phyloP scores from a whole-genome alignment of 2,113 vertebrate species.

The Progne subis region DNA sequence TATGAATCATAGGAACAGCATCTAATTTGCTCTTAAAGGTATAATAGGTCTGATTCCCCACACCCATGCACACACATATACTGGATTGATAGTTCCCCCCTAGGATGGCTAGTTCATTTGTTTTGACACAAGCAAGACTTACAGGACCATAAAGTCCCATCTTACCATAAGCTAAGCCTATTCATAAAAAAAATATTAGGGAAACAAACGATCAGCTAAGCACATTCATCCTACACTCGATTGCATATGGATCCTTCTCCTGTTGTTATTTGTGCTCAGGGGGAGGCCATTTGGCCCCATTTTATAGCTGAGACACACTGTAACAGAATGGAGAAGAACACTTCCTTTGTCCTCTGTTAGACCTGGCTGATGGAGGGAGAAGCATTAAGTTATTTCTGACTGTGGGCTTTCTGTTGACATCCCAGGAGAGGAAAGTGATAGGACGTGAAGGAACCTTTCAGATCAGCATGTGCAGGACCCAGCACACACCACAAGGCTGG shows the following conservation, averaged over 20 bases:
- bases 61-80: conserved; percentile 53
- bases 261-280: conserved; percentile 61
- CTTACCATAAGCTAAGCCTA: conserved; percentile 59
- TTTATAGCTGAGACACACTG: conserved; percentile 33
- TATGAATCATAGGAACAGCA: conserved; percentile 81
- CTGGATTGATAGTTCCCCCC: conserved; percentile 61
- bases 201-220: conserved; percentile 52
- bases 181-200: conserved; percentile 72
- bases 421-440: not conserved
- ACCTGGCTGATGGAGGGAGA: conserved; percentile 21
- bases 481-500: not conserved
- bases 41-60: conserved; percentile 74
- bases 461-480: not conserved
- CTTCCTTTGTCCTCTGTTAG: conserved; percentile 61
- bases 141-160: conserved; percentile 51
- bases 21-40: conserved; percentile 83
- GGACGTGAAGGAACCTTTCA: not conserved
- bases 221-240: conserved; percentile 35
- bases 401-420: not conserved
- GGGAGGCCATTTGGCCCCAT: conserved; percentile 43
- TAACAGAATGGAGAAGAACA: conserved; percentile 30
- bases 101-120: conserved; percentile 67
- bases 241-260: not conserved
- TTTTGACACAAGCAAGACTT: conserved; percentile 61
- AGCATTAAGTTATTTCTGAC: conserved; percentile 38